Base-by-base conservation (phyloP, 2,113 vertebrate genomes). In the Archocentrus centrarchus region DNA sequence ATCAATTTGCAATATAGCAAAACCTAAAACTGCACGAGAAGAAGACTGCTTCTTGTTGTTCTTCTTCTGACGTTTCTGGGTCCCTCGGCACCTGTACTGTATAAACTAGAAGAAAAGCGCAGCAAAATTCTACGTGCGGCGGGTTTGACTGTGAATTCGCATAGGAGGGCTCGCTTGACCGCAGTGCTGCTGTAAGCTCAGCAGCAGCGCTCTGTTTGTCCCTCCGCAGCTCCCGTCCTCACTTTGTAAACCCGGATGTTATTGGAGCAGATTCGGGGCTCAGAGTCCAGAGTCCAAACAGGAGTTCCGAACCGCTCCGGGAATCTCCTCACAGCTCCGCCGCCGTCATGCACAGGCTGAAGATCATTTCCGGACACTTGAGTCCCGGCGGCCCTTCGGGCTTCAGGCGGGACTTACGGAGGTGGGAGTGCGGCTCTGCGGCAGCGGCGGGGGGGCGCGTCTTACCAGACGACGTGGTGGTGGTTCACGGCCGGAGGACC, bases 401-500 rank as follows among this genome's bases (percentile, higher is more conserved):
- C 3, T 4, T 1, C 30, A 8, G 10, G 0, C 53, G 41, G 78
- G 70, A 37, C 1, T 0, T 92, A 1, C 1, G 59, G 57, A 1
- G 63, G 11, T 1, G 68, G 0, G 53, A 79, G 6, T 89, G 86
- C 62, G 61, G 50, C 0, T 32, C 81, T 0, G 39, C 55, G 1
- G 59, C 27, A 8, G 20, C 15, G 3, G 2, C 8, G 8, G 41
- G 37, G 44, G 4, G 18, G 20, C 3, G 59, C 59, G 3, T 22
- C 13, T 11, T 64, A 1, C 75, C 81, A 44, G 82, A 90, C 1
- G 93, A 94, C 39, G 89, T 94, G 89, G 92, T 94, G 78, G 83
- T 94, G 22, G 91, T 94, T 0, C 92, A 93, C 18, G 92, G 93
- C 1, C 75, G 22, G 37, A 88, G 93, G 79, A 94, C 90, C 1